phyloP scores from a whole-genome alignment of 2,797 vertebrate genomes.

The Darevskia nairensis region DNA sequence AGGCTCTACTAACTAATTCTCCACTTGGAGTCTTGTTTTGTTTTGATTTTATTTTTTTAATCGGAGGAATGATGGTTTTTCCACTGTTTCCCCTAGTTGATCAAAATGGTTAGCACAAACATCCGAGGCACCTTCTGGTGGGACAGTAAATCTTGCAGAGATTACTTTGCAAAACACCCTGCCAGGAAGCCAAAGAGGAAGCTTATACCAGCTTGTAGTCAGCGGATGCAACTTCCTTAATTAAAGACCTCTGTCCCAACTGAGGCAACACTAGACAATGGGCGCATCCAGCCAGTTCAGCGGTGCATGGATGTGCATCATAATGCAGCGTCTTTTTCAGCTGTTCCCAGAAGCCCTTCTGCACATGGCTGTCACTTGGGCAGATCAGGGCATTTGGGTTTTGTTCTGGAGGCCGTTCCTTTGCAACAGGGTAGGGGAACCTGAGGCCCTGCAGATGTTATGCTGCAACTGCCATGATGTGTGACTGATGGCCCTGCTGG shows the following conservation, averaged over 20 bases:
- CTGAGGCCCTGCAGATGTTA: no score
- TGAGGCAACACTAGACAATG: background rate
- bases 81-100: conserved; percentile 68
- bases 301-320: background rate
- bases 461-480: no score
- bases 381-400: conserved; percentile 52
- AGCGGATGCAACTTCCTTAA: conserved; percentile 54
- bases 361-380: background rate
- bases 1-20: conserved; percentile 61
- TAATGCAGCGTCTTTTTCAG: background rate
- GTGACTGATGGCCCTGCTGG: no score
- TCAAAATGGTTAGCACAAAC: conserved; percentile 82
- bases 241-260: conserved; percentile 29
- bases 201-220: conserved; percentile 70
- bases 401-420: conserved; percentile 44
- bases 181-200: conserved; percentile 65
- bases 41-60: conserved; percentile 68
- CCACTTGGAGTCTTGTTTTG: conserved; percentile 65
- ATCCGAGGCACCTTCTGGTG: conserved; percentile 82
- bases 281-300: background rate
- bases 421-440: background rate
- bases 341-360: background rate
- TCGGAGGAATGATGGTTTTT: conserved; percentile 74
- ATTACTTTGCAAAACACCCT: conserved; percentile 78
- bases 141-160: conserved; percentile 78